A percentile compares a stretch with the other conserved stretches of the same genome.
phyloP scores from a whole-genome alignment of 35 echinoderm and acorn worm species.

The Patiria miniata region DNA sequence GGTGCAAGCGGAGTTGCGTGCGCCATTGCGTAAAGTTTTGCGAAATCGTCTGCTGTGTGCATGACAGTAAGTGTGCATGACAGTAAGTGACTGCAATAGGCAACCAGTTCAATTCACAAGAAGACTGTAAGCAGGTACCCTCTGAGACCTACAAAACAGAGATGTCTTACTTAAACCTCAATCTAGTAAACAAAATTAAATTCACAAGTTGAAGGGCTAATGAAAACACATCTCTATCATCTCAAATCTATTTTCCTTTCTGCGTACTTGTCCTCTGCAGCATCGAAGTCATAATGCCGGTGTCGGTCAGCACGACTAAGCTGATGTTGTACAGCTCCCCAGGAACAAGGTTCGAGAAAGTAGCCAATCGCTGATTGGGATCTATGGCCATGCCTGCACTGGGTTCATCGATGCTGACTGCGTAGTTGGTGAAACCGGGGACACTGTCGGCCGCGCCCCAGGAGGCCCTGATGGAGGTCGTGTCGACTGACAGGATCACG shows the following conservation, averaged over 20 bases:
- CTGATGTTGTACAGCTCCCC: constrained; percentile 7
- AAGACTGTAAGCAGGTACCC: too few species aligned
- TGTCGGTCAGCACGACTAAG: neutral
- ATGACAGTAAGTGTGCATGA: too few species aligned
- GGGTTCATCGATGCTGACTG: neutral
- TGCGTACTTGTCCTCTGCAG: neutral
- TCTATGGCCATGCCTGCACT: neutral
- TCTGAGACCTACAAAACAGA: too few species aligned
- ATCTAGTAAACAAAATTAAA: too few species aligned
- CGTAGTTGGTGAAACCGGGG: neutral
- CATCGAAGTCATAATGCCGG: neutral
- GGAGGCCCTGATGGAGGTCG: neutral
- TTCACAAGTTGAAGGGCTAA: neutral
- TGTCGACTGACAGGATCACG: neutral
- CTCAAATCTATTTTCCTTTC: too few species aligned
- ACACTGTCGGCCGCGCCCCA: neutral
- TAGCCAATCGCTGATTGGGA: neutral
- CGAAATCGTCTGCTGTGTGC: too few species aligned
- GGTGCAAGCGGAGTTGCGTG: too few species aligned
- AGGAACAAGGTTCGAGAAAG: neutral
- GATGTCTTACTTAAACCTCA: too few species aligned
- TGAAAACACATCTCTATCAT: neutral
- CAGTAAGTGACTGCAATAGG: too few species aligned
- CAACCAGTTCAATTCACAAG: too few species aligned
- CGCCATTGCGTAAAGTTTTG: too few species aligned